Conservation (phyloP, 2,797 vertebrate genomes). For the Ciconia nigra region DNA sequence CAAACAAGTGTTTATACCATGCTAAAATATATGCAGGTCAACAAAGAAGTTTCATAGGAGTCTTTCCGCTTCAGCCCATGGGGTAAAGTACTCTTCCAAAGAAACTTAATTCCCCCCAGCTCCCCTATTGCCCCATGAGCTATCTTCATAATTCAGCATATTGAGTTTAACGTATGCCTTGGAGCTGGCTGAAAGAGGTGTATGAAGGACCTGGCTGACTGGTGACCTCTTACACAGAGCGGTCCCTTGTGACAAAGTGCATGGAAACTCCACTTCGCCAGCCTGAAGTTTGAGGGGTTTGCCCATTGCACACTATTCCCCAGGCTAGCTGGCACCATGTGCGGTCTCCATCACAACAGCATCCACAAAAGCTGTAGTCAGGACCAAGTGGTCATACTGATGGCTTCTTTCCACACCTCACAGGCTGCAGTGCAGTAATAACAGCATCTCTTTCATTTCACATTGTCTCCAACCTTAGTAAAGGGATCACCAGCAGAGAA, state of each 20-base stretch:
- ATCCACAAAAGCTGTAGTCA: background rate
- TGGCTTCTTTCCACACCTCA: background rate
- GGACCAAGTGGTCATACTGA: background rate
- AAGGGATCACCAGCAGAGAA: background rate
- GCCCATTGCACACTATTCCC: rapidly evolving
- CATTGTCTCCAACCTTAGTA: background rate
- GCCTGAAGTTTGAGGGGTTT: background rate
- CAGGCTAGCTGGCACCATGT: background rate
- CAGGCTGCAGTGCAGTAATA: background rate
- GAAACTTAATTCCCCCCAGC: background rate
- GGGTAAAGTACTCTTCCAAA: background rate
- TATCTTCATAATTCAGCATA: background rate
- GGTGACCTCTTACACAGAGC: background rate
- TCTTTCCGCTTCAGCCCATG: background rate
- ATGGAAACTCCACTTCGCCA: background rate
- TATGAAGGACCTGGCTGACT: background rate
- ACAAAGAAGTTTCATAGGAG: background rate
- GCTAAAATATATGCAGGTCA: background rate
- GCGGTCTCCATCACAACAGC: background rate
- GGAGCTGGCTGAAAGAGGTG: background rate
- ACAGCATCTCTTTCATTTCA: background rate
- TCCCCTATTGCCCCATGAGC: background rate
- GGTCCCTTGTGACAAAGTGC: background rate
- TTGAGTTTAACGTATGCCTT: background rate
- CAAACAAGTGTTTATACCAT: background rate